These are phyloP conservation scores for Neoitamus cyanurus DNA, from an alignment of 2,888 invertebrate genomes.

Conservation along the genomic window DNA sequence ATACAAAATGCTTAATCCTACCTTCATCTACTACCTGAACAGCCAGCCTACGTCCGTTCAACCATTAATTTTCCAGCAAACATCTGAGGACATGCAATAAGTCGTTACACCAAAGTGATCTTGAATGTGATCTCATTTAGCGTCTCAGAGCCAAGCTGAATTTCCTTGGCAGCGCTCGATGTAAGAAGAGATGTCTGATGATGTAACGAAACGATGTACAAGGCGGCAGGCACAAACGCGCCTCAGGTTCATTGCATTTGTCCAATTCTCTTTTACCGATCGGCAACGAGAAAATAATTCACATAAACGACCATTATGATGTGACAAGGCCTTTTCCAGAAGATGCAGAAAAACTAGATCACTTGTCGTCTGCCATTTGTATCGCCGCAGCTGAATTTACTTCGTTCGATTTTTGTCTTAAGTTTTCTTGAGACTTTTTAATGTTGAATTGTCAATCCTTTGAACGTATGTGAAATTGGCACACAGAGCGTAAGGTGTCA, in stretches of 20 bases:
- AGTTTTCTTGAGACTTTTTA: background rate
- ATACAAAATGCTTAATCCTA: background rate
- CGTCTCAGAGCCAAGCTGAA: background rate
- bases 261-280: background rate
- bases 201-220: background rate
- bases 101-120: background rate
- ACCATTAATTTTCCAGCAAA: background rate
- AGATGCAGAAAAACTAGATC: slow-evolving; percentile 6
- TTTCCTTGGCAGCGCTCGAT: background rate
- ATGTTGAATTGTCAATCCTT: background rate
- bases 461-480: background rate
- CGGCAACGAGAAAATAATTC: background rate
- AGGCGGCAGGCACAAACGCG: background rate
- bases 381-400: background rate
- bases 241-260: slow-evolving; percentile 8
- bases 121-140: slow-evolving; percentile 19
- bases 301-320: background rate
- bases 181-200: background rate
- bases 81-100: background rate
- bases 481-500: background rate
- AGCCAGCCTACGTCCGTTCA: background rate
- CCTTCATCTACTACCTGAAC: background rate
- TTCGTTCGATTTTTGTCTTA: background rate
- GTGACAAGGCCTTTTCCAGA: background rate
- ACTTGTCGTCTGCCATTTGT: slow-evolving; percentile 6